Percentiles rank a stretch among this genome's conserved stretches.
Conservation (phyloP, 2,888 invertebrate species). For the Tromatobia lineatoria region DNA sequence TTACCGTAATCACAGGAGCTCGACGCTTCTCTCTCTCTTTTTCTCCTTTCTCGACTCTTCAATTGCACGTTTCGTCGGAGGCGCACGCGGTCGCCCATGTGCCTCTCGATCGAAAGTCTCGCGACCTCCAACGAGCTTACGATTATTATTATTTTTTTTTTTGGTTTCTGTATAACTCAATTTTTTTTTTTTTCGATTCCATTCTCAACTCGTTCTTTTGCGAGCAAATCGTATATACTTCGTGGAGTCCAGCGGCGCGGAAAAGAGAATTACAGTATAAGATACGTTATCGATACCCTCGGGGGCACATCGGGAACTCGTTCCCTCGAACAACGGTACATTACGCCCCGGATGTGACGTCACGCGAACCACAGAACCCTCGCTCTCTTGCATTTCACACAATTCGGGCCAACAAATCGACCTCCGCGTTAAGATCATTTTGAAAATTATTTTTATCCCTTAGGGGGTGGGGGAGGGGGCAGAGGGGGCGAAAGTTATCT, state of each 20-base stretch:
- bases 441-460: background rate
- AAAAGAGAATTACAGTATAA: constrained; percentile 24
- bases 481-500: too few relatives aligned
- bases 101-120: constrained; percentile 77
- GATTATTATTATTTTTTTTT: constrained; percentile 39
- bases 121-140: constrained; percentile 56
- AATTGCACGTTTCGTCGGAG: constrained; percentile 82
- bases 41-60: constrained; percentile 73
- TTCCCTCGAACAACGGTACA: constrained; percentile 17
- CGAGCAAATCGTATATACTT: constrained; percentile 19
- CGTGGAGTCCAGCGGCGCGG: constrained; percentile 9
- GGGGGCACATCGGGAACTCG: constrained; percentile 5
- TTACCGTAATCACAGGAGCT: constrained; percentile 81
- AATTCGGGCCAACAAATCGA: background rate
- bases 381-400: background rate
- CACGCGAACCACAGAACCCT: background rate
- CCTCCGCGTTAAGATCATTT: background rate
- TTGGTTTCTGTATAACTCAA: background rate
- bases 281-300: constrained; percentile 26
- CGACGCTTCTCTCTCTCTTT: constrained; percentile 59
- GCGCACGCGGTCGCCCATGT: constrained; percentile 56
- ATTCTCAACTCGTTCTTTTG: constrained; percentile 8
- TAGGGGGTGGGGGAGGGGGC: too few relatives aligned
- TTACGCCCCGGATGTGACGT: constrained; percentile 24
- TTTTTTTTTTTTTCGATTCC: background rate